Evolutionary conservation across 2,113 vertebrate species (phyloP).

Genomic region (Alligator sinensis): DNA sequence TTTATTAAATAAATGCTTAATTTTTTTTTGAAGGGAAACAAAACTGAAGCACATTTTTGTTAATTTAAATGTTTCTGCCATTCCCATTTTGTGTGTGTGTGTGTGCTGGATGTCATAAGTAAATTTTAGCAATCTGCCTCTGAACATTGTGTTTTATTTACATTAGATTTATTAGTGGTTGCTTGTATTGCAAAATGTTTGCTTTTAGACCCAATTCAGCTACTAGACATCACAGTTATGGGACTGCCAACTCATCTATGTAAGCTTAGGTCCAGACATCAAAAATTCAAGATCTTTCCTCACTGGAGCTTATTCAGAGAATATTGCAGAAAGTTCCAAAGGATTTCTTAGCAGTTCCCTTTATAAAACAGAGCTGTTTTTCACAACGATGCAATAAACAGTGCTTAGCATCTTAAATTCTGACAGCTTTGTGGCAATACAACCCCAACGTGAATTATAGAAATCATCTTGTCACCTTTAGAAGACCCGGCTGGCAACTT

Average conservation of each 20-base stretch:
- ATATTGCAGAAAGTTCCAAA: background rate
- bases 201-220: background rate
- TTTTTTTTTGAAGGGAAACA: background rate
- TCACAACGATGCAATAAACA: background rate
- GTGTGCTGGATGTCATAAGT: background rate
- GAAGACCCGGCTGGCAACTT: background rate
- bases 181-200: background rate
- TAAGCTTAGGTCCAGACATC: background rate
- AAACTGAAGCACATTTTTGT: background rate
- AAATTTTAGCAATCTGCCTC: background rate
- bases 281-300: background rate
- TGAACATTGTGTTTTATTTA: background rate
- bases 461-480: background rate
- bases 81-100: background rate
- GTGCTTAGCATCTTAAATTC: background rate
- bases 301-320: background rate
- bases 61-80: background rate
- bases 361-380: background rate
- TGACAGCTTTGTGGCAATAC: background rate
- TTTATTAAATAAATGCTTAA: background rate
- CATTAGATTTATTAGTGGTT: background rate
- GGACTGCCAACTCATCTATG: background rate
- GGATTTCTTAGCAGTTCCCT: background rate
- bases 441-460: background rate
- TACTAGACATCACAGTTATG: background rate